Percentiles rank a stretch among this genome's conserved stretches.
phyloP scores from a whole-genome alignment of 2,797 vertebrate species.

The Rhadinocentrus ornatus region DNA sequence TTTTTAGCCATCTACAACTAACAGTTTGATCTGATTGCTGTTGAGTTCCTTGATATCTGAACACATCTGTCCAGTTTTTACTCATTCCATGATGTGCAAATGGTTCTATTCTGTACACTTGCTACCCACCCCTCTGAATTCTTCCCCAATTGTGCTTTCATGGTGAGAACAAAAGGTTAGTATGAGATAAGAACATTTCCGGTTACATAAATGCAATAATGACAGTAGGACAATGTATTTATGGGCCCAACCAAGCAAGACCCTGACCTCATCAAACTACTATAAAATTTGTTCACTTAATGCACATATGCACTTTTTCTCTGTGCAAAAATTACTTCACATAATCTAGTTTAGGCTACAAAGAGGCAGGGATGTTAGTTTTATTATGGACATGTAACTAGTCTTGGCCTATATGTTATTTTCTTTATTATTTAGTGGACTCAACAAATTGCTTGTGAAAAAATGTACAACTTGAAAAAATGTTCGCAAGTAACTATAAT shows the following conservation, averaged over 20 bases:
- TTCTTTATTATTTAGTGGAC: conserved; percentile 15
- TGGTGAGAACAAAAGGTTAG: conserved; percentile 55
- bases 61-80: conserved; percentile 10
- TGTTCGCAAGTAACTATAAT: not conserved
- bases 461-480: conserved; percentile 1
- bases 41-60: conserved; percentile 1
- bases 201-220: conserved; percentile 58
- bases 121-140: not conserved
- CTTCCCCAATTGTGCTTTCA: conserved; percentile 7
- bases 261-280: conserved; percentile 39
- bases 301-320: not conserved
- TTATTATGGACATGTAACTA: conserved; percentile 8
- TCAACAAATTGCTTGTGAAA: conserved; percentile 18
- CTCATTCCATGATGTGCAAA: conserved; percentile 36
- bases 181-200: conserved; percentile 50
- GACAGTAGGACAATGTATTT: conserved; percentile 54
- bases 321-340: not conserved
- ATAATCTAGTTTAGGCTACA: conserved; percentile 14
- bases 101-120: conserved; percentile 29
- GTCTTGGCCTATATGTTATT: not conserved
- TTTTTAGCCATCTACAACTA: not conserved
- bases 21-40: not conserved
- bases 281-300: conserved; percentile 45
- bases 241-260: conserved; percentile 37
- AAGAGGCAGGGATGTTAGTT: not conserved